phyloP scores from a whole-genome alignment of 2,888 invertebrate species.

The Anorthoa munda region DNA sequence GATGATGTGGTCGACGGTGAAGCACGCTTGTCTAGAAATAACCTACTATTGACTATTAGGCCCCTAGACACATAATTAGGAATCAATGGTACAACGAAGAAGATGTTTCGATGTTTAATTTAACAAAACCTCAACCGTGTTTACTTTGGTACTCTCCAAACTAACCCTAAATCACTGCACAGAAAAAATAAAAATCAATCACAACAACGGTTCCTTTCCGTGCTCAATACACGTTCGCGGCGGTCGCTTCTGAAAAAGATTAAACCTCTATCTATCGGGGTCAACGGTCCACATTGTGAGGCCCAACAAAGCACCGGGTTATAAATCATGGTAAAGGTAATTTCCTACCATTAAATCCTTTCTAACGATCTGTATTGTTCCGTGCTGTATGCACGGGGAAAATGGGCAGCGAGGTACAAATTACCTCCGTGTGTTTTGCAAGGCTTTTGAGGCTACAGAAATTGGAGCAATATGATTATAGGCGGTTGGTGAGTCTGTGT shows the following conservation, averaged over 20 bases:
- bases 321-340: conserved; percentile 87
- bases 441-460: conserved; percentile 41
- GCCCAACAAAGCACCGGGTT: conserved; percentile 74
- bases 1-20: no score
- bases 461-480: conserved; percentile 9
- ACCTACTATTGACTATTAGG: no score
- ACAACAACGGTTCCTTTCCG: conserved; percentile 51
- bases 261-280: conserved; percentile 82
- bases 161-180: conserved; percentile 29
- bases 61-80: no score
- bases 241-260: conserved; percentile 74
- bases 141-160: neutral
- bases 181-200: conserved; percentile 57
- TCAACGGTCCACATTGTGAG: conserved; percentile 77
- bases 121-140: no score
- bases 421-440: conserved; percentile 58
- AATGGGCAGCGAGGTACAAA: conserved; percentile 65
- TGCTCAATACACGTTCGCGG: conserved; percentile 56
- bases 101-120: no score
- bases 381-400: conserved; percentile 69
- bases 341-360: conserved; percentile 84
- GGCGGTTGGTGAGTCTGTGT: neutral
- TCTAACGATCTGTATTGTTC: conserved; percentile 85
- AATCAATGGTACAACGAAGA: no score
- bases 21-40: no score